Evolutionary conservation across 1,140 invertebrate species (phyloP).

Genomic region (Druon quercuslanigerum): DNA sequence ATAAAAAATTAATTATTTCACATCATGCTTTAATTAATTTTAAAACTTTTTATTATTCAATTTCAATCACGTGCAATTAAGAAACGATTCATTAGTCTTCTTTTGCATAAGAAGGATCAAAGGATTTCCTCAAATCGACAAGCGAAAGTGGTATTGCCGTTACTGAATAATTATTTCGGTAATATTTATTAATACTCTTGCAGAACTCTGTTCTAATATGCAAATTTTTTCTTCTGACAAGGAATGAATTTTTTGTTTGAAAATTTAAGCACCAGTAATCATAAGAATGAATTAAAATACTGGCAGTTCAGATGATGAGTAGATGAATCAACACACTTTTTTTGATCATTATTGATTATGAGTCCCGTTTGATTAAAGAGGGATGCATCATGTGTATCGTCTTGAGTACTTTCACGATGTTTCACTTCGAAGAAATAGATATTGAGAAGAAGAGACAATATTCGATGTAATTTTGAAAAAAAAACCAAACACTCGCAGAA

Average conservation of each 20-base stretch:
- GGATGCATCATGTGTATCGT: conserved; percentile 44
- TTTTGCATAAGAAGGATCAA: conserved; percentile 7
- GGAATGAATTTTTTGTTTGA: background rate
- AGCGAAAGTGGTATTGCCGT: background rate
- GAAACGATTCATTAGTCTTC: background rate
- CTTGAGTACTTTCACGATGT: conserved; percentile 42
- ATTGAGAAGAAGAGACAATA: background rate
- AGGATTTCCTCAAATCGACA: conserved; percentile 8
- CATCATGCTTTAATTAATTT: too few species aligned
- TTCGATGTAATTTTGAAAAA: background rate
- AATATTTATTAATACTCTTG: background rate
- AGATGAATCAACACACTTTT: background rate
- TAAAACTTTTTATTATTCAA: background rate
- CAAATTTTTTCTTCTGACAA: background rate
- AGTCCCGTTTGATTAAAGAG: conserved; percentile 9
- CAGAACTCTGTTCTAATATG: background rate
- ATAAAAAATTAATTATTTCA: too few species aligned
- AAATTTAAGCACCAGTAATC: background rate
- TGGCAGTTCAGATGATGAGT: background rate
- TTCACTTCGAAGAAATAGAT: conserved; percentile 20
- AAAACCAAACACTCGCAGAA: background rate
- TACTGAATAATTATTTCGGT: conserved; percentile 1
- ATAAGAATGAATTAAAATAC: background rate
- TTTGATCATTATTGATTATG: background rate
- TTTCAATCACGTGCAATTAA: conserved; percentile 4